A percentile compares a stretch with the other conserved stretches of the same genome.
These are phyloP conservation scores for Eretmochelys imbricata DNA, from an alignment of 2,113 vertebrate genomes.

Conservation along the genomic window DNA sequence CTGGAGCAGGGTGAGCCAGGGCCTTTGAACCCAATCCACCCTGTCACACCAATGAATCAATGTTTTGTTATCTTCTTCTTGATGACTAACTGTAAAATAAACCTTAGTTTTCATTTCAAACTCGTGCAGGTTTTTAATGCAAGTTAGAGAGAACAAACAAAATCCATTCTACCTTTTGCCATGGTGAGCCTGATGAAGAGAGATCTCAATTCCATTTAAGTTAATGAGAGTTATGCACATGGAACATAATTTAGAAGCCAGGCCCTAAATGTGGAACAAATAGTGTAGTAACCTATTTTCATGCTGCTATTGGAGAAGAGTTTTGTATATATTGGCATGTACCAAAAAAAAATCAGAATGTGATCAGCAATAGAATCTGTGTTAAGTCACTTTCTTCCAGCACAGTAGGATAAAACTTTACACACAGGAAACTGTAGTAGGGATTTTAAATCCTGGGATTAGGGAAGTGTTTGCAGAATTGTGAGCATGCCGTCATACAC, in stretches of 20 bases:
- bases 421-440: neutral
- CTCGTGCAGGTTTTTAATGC: neutral
- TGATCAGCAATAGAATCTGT: neutral
- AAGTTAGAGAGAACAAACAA: neutral
- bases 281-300: neutral
- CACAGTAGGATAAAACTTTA: neutral
- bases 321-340: neutral
- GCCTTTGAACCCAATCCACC: too few species aligned
- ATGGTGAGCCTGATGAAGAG: neutral
- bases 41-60: too few species aligned
- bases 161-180: neutral
- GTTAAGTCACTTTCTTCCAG: neutral
- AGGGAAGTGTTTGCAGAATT: rapidly evolving
- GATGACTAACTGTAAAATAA: neutral
- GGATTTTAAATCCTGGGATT: neutral
- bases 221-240: neutral
- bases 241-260: neutral
- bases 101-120: conserved; percentile 7
- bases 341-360: neutral
- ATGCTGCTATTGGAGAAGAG: too few species aligned
- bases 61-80: neutral
- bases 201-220: neutral
- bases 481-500: too few species aligned
- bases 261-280: neutral
- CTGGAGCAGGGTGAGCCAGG: too few species aligned